Evolutionary conservation across 2,888 invertebrate genomes (phyloP), one percentile per base, ranked within the genome.

Genomic region (Dusona sp.): DNA sequence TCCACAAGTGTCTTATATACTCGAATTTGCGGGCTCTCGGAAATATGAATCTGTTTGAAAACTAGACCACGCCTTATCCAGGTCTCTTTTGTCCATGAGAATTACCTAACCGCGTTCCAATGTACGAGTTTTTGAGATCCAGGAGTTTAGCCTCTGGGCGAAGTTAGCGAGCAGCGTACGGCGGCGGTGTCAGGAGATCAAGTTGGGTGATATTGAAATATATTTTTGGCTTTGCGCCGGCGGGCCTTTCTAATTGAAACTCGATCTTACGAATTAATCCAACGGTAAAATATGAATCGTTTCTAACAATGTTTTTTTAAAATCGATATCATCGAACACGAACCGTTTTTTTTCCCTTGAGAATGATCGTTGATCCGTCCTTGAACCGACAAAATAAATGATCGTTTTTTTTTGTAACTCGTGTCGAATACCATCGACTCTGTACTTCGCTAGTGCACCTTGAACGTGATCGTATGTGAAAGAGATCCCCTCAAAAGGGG

Each of bases 61-160:
- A 82, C 68, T 64, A 65, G 75, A 79, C 79, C 86, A 83, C 86
- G 79, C 86, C 86, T 83, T 57, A 33, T 11, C 38, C 74, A 19
- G 42, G 65, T 68, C 51, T 51, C 75, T 67, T 64, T 74, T 72
- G 74, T 74, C 82, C 72, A 42, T 72, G 82, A 85, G 82, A 82
- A 82, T 85, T 85, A 57, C 85, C 85, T 79, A 82, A 85, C 74
- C n/a, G 42, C 57, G 51, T 64, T 29, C n/a, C 36, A 42, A 54
- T 42, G 57, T 29, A 36, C 73, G 22, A 67, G 11, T 61, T 61
- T 61, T 61, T 29, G 29, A 57, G 33, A 57, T 72, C 42, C 72
- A 22, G 77, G 70, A 72, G 70, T 70, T 77, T 54, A 38, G 61
- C 75, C 67, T 75, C 70, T 72, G 48, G 64, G 51, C 29, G n/a